Conservation (phyloP, 2,797 vertebrate genomes). For the Nyctibius grandis region DNA sequence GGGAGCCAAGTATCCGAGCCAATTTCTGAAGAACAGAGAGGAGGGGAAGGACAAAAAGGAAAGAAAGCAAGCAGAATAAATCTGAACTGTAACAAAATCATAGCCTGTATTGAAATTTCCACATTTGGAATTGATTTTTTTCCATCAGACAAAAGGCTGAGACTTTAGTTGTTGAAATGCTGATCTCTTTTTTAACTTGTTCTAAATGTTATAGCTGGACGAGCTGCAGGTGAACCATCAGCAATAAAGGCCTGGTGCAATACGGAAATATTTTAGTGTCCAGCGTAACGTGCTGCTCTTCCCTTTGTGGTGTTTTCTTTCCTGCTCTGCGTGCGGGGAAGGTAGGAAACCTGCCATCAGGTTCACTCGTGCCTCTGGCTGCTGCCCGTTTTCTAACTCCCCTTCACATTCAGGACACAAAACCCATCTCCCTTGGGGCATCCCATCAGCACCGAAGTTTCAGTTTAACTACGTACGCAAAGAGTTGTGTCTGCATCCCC, state of each 20-base stretch:
- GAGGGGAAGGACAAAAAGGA: not conserved
- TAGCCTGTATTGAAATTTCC: not conserved
- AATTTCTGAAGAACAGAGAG: not conserved
- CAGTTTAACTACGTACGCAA: fast-evolving
- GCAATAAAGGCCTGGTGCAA: not conserved
- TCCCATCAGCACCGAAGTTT: fast-evolving
- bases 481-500: not conserved
- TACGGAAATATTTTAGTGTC: not conserved
- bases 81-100: not conserved
- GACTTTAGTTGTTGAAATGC: not conserved
- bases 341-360: not conserved
- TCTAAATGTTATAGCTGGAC: not conserved
- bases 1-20: not conserved
- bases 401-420: not conserved
- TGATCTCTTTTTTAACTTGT: not conserved
- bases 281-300: not conserved
- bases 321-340: not conserved
- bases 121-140: slow-evolving; percentile 44
- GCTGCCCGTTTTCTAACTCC: not conserved
- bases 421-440: not conserved
- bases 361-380: not conserved
- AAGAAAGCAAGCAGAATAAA: not conserved
- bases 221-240: not conserved
- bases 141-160: not conserved
- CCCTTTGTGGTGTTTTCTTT: not conserved